Conservation (phyloP, 2,113 vertebrate species). For the Athene cunicularia region DNA sequence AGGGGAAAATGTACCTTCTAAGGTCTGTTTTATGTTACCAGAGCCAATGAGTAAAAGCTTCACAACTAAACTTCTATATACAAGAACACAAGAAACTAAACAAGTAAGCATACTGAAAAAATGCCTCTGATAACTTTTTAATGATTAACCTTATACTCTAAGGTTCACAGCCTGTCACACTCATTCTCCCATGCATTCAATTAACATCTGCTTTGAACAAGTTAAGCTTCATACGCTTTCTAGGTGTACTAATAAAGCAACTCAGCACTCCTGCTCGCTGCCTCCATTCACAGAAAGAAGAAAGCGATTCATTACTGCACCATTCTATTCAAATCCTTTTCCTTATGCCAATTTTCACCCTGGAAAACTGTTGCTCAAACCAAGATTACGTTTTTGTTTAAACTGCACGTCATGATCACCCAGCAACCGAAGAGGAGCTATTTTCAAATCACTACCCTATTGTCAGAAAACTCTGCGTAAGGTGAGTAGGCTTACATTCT, state of each 20-base stretch:
- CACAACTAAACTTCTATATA: neutral
- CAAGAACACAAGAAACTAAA: constrained; percentile 55
- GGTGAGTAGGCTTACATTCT: neutral
- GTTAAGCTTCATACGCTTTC: neutral
- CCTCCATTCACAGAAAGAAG: neutral
- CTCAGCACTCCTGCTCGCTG: neutral
- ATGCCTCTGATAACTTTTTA: constrained; percentile 42
- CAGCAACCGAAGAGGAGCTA: neutral
- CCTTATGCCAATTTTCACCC: neutral
- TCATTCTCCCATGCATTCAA: neutral
- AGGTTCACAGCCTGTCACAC: neutral
- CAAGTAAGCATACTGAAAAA: constrained; percentile 52
- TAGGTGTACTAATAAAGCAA: neutral
- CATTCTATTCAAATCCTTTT: neutral
- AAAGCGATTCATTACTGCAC: neutral
- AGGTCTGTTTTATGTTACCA: constrained; percentile 61
- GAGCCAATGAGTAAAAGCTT: constrained; percentile 14
- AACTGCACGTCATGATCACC: neutral
- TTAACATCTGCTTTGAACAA: constrained; percentile 10
- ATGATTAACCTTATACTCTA: constrained; percentile 16
- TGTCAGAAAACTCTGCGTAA: neutral
- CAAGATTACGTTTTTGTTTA: neutral
- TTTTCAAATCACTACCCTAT: neutral
- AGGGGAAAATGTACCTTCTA: constrained; percentile 41
- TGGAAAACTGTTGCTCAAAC: neutral